Evolutionary conservation across 2,113 vertebrate species (phyloP), one percentile per base, ranked within the genome.

Genomic region (Lasiurus borealis): DNA sequence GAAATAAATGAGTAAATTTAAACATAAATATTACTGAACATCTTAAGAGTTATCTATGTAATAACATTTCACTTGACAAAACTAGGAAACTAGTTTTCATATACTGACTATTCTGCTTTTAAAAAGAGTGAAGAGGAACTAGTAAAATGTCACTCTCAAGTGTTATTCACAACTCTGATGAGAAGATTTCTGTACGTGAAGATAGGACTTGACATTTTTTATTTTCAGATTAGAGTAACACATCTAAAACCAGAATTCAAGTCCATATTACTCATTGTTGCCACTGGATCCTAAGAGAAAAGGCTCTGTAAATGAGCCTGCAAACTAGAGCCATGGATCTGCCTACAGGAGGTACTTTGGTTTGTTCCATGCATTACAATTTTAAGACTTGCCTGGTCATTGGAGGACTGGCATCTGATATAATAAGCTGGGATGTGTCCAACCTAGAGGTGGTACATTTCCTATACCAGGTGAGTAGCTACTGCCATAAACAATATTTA

Each of bases 1-100:
- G 95, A 95, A 93, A 25, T 86, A 36, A 94, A 95, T 96, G 85
- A 97, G 34, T 54, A 93, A 85, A 90, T 73, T 2, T 34, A 15
- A 95, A 87, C 50, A 59, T 16, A 89, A 44, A 34, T 86, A 73
- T 71, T 50, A 71, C 64, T 68, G 34, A 50, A 40, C 72, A 86
- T 59, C 48, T 34, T 66, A 88, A 76, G 18, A 69, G 54, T 81
- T 78, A 69, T 44, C 62, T 23, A 76, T 48, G 31, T 54, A 83
- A 34, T 59, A 82, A 36, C 52, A 59, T 72, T 92, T 92, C 93
- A 91, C 71, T 52, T 80, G 48, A 88, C 18, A 54, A 75, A 78
- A 77, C 68, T 44, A n/a, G 73, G 27, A 73, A 27, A 57, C 15
- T 44, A 31, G 34, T 85, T 57, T 91, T 86, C 8, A 59, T 80